Percentiles rank a stretch among this genome's conserved stretches.
Conservation (phyloP, 2,888 invertebrate genomes). For the Xanthia togata region DNA sequence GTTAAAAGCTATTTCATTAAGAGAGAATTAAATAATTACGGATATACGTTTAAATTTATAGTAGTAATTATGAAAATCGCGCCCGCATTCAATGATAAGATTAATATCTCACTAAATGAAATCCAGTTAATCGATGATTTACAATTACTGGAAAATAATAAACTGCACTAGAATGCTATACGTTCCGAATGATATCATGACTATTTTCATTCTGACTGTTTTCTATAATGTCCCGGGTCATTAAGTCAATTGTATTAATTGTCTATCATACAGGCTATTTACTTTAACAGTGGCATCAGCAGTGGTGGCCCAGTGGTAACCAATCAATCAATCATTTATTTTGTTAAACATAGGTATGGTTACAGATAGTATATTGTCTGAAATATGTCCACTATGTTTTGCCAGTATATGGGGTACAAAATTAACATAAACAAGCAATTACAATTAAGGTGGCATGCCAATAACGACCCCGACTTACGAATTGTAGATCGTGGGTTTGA, state of each 20-base stretch:
- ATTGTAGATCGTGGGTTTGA: too few species aligned
- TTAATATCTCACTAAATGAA: slow-evolving; percentile 58
- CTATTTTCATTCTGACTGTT: slow-evolving; percentile 22
- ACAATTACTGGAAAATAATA: slow-evolving; percentile 44
- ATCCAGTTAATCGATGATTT: slow-evolving; percentile 63
- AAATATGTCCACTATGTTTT: too few species aligned
- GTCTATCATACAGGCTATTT: background rate
- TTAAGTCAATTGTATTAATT: slow-evolving; percentile 6
- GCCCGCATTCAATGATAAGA: slow-evolving; percentile 51
- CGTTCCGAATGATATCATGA: slow-evolving; percentile 49
- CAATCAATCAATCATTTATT: too few species aligned
- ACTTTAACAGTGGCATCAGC: too few species aligned
- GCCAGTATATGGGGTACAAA: too few species aligned
- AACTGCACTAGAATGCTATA: slow-evolving; percentile 29
- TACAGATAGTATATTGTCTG: too few species aligned
- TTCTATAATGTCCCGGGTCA: slow-evolving; percentile 14
- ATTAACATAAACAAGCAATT: too few species aligned
- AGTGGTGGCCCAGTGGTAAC: too few species aligned
- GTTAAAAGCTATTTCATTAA: too few species aligned
- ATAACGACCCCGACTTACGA: too few species aligned
- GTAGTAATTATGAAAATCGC: slow-evolving; percentile 56
- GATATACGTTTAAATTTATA: slow-evolving; percentile 29
- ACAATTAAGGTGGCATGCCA: too few species aligned
- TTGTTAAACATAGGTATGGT: too few species aligned
- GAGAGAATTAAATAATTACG: slow-evolving; percentile 12